Evolutionary conservation across 92 coral and sea anemone genomes (phyloP), one percentile per base, ranked within the genome.

Genomic region (Meandrina meandrites): DNA sequence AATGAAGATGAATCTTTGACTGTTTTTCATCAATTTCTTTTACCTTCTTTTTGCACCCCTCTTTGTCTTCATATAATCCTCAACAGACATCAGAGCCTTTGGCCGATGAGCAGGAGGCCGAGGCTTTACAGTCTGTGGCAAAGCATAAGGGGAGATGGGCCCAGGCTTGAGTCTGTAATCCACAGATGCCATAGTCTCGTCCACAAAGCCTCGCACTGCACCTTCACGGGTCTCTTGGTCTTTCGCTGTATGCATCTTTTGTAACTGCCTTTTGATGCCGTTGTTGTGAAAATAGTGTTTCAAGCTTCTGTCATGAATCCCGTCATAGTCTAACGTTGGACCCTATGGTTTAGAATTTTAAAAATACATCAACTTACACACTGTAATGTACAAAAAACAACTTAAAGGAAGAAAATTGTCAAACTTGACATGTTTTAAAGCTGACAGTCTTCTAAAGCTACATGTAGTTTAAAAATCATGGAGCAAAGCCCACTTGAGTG

Each of bases 291-390:
- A 97, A 73, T 97, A 97, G 86, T 97, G 99, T 86, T 97, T 97
- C 73, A 97, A 79, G 84, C 99, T 97, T 42, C 99, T 84, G 89
- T 97, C 99, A 32, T 95, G 99, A 54, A 97, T 90, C 36, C 99
- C 99, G 90, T 97, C 98, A 83, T 97, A 97, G 17, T 95, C 91
- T 45, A 97, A 72, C 5, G 99, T 95, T 42, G 99, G 99, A 28
- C 99, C 99, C 99, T 97, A 77, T 6, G 53, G 47, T 18, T 27
- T 1, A 31, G 35, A 82, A 47, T 18, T 0, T 48, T 53, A 40
- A 57, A 13, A 81, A 8, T 16, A 35, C 15, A 56, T 10, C 31
- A 28, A 34, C 24, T 19, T 8, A 75, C n/a, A n/a, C n/a, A n/a
- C 34, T 22, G n/a, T 47, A 37, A 18, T 4, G 0, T 13, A 32